Percentiles rank a stretch among this genome's conserved stretches.
These are phyloP conservation scores for Pantherophis alleghaniensis DNA, from an alignment of 2,797 vertebrate species.

Conservation along the genomic window DNA sequence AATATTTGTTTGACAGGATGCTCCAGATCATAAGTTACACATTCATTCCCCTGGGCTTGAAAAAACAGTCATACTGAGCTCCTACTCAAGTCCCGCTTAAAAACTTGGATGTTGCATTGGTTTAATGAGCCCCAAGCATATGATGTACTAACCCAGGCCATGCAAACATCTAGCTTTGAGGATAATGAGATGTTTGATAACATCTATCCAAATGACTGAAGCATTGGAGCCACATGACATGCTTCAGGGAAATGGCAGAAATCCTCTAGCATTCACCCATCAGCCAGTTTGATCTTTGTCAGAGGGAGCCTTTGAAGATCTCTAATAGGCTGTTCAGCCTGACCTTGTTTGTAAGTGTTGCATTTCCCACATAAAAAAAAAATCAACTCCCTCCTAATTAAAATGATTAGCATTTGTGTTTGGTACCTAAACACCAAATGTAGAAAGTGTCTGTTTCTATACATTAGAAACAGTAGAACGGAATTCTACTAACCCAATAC, in stretches of 20 bases:
- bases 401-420: conserved; percentile 48
- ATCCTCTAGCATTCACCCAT: background rate
- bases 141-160: background rate
- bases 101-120: background rate
- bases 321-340: background rate
- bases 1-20: background rate
- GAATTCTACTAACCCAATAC: conserved; percentile 52
- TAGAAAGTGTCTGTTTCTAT: conserved; percentile 36
- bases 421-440: conserved; percentile 28
- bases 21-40: background rate
- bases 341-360: background rate
- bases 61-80: background rate
- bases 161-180: conserved; percentile 7
- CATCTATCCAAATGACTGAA: conserved; percentile 13
- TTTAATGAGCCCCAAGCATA: background rate
- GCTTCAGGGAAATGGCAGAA: background rate
- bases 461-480: conserved; percentile 48
- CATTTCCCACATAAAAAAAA: background rate
- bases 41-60: background rate
- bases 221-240: conserved; percentile 17
- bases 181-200: conserved; percentile 29
- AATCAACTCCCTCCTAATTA: conserved; percentile 15
- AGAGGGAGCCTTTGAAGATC: background rate
- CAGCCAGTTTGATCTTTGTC: conserved; percentile 14
- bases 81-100: background rate